These are phyloP conservation scores for Panulirus ornatus DNA, from an alignment of 1,140 invertebrate species.

Conservation along the genomic window DNA sequence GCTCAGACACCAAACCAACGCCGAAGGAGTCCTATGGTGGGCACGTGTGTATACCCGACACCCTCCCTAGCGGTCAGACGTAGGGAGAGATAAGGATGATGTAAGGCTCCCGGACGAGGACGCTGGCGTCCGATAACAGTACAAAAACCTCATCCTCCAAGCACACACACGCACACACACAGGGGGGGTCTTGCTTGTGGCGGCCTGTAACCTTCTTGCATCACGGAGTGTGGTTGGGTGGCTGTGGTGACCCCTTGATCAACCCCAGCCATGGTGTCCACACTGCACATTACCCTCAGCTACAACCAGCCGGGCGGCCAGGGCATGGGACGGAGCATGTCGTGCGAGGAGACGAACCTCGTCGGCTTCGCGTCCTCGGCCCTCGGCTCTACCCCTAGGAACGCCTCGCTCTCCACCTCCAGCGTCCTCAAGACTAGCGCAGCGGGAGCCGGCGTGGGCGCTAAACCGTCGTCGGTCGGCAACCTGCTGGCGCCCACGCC, in stretches of 20 bases:
- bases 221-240: too few relatives aligned
- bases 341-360: conserved; percentile 54
- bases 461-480: conserved; percentile 5
- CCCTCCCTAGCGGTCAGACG: too few relatives aligned
- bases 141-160: too few relatives aligned
- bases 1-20: too few relatives aligned
- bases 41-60: too few relatives aligned
- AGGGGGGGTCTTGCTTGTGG: too few relatives aligned
- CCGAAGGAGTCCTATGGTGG: too few relatives aligned
- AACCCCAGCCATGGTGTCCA: conserved; percentile 40
- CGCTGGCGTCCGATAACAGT: too few relatives aligned
- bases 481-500: conserved; percentile 46
- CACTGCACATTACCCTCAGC: conserved; percentile 55
- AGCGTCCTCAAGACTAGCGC: conserved; percentile 15
- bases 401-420: conserved; percentile 52
- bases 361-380: conserved; percentile 22
- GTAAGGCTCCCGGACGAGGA: too few relatives aligned
- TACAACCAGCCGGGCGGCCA: conserved; percentile 55
- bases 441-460: neutral
- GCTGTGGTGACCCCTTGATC: neutral
- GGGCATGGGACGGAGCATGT: conserved; percentile 35
- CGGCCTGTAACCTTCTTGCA: too few relatives aligned
- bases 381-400: conserved; percentile 19
- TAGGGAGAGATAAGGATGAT: too few relatives aligned
- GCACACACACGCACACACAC: too few relatives aligned